phyloP scores from a whole-genome alignment of 2,113 vertebrate genomes.

The Pogona vitticeps region DNA sequence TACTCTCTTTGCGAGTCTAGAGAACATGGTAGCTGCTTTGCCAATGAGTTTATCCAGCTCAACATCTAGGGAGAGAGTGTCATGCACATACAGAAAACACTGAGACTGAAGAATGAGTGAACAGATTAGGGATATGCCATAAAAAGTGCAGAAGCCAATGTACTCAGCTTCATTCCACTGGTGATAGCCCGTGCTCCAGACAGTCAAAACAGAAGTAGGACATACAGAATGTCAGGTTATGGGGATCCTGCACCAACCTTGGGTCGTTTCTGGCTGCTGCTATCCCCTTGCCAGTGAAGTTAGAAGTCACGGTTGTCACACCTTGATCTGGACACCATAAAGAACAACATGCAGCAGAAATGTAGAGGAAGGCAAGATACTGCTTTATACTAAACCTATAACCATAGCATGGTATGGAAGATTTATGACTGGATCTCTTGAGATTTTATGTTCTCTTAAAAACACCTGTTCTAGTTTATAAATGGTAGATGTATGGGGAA shows the following conservation, averaged over 20 bases:
- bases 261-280: not conserved
- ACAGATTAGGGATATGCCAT: not conserved
- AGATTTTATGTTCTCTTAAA: not conserved
- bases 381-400: not conserved
- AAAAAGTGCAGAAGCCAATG: not conserved
- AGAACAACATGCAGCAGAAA: not conserved
- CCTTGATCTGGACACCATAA: not conserved
- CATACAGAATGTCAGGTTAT: not conserved
- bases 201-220: not conserved
- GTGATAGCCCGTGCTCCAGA: not conserved
- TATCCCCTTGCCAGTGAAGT: not conserved
- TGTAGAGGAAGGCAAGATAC: not conserved
- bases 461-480: not conserved
- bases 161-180: not conserved
- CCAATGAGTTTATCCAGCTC: too few relatives aligned
- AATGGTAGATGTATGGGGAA: not conserved
- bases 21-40: too few relatives aligned
- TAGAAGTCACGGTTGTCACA: not conserved
- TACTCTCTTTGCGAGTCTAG: too few relatives aligned
- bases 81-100: not conserved
- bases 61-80: too few relatives aligned
- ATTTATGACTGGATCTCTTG: not conserved
- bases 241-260: not conserved
- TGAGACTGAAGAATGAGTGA: not conserved
- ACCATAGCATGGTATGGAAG: not conserved